Percentiles rank a stretch among this genome's conserved stretches.
phyloP scores from a whole-genome alignment of 2,888 invertebrate species.

The Mystacides longicornis region DNA sequence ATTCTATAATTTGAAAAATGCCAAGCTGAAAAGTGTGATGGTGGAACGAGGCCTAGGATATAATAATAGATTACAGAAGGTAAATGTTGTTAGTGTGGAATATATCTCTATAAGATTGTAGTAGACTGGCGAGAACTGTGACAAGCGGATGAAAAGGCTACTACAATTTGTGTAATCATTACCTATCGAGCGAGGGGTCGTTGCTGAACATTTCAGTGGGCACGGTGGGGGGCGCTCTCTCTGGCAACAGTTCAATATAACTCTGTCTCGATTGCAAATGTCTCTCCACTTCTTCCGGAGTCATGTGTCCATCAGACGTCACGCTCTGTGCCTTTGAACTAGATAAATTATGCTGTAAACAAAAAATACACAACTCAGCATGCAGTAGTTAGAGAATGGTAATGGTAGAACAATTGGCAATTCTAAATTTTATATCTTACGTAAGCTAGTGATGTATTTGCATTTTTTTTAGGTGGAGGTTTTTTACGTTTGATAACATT shows the following conservation, averaged over 20 bases:
- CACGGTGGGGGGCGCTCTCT: constrained; percentile 81
- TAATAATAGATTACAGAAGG: no score
- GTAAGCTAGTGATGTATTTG: constrained; percentile 36
- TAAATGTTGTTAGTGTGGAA: no score
- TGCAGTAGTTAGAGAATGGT: no score
- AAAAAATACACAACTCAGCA: neutral
- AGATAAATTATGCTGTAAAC: constrained; percentile 46
- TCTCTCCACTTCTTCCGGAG: constrained; percentile 84
- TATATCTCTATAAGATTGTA: no score
- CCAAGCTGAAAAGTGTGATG: no score
- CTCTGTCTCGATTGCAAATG: constrained; percentile 80
- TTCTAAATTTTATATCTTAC: no score
- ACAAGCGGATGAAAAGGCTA: neutral
- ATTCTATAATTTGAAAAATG: no score
- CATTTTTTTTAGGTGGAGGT: constrained; percentile 40
- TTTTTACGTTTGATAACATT: constrained; percentile 43
- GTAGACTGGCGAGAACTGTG: no score
- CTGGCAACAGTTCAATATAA: constrained; percentile 71
- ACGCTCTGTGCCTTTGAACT: constrained; percentile 46
- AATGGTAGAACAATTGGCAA: no score
- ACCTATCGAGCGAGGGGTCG: constrained; percentile 84
- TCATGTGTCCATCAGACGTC: constrained; percentile 76
- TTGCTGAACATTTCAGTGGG: constrained; percentile 94
- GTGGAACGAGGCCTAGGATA: no score
- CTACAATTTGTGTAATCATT: constrained; percentile 24